These are phyloP conservation scores for Casuarius casuarius DNA, from an alignment of 2,113 vertebrate species.

Conservation along the genomic window DNA sequence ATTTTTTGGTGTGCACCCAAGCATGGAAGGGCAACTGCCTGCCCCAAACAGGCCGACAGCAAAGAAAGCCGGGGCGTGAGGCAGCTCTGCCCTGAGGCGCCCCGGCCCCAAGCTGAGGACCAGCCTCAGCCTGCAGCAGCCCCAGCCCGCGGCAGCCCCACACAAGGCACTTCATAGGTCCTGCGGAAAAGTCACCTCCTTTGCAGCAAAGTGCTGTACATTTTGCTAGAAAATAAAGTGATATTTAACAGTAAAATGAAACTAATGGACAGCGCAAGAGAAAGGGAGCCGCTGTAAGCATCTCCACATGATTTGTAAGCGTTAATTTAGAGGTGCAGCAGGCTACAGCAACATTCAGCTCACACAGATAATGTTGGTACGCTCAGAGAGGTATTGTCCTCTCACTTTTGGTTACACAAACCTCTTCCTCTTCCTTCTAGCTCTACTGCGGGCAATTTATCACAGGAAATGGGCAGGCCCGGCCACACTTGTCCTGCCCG, in stretches of 20 bases:
- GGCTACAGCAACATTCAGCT: not conserved
- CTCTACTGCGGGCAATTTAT: not conserved
- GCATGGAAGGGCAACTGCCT: not conserved
- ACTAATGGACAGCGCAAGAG: not conserved
- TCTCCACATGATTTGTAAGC: not conserved
- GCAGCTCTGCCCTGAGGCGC: not conserved
- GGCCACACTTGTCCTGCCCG: slow-evolving; percentile 39
- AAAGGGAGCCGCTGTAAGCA: rapidly evolving
- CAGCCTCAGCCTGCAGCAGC: rapidly evolving
- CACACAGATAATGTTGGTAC: not conserved
- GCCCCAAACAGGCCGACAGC: too few species aligned
- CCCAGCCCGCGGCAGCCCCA: rapidly evolving
- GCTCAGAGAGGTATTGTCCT: not conserved
- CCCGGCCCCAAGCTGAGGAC: not conserved
- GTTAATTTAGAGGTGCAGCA: not conserved
- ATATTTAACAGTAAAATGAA: not conserved
- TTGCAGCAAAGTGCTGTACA: not conserved
- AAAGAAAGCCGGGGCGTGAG: not conserved
- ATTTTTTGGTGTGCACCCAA: not conserved
- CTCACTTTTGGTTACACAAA: not conserved
- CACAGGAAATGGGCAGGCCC: slow-evolving; percentile 27
- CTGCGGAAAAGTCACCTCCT: not conserved
- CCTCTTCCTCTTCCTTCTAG: not conserved
- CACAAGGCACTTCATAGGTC: not conserved
- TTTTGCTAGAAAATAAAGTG: not conserved